Conservation (phyloP, 2,888 invertebrate genomes). For the Apotomis capreana region DNA sequence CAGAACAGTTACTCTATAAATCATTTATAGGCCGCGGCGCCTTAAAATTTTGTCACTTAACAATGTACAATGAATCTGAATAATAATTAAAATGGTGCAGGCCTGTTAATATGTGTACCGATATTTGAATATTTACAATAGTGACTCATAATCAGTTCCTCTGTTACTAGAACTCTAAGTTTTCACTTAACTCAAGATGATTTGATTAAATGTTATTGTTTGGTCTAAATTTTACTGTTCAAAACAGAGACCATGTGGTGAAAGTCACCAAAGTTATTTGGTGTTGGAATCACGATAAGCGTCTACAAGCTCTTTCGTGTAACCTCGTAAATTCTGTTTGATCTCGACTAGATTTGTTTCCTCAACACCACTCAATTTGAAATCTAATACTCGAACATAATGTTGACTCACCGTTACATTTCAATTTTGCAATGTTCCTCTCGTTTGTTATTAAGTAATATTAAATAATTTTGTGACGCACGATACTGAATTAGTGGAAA, state of each 20-base stretch:
- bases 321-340: conserved; percentile 68
- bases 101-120: conserved; percentile 54
- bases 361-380: conserved; percentile 64
- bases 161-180: conserved; percentile 45
- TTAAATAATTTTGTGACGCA: conserved; percentile 14
- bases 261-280: conserved; percentile 63
- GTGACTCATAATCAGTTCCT: conserved; percentile 44
- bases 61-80: conserved; percentile 68
- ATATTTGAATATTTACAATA: conserved; percentile 52
- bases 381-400: conserved; percentile 69
- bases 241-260: conserved; percentile 57
- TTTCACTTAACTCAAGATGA: conserved; percentile 10
- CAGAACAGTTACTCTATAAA: conserved; percentile 75
- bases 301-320: conserved; percentile 66
- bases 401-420: conserved; percentile 69
- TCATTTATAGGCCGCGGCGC: conserved; percentile 72
- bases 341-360: conserved; percentile 66
- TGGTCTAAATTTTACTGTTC: conserved; percentile 37
- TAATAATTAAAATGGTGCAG: conserved; percentile 60
- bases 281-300: conserved; percentile 62
- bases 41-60: conserved; percentile 71
- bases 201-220: not conserved
- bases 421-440: conserved; percentile 62
- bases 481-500: not conserved
- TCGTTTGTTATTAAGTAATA: conserved; percentile 44